Base-by-base conservation (phyloP, 1,140 invertebrate species). In the Papilio aristodemus region DNA sequence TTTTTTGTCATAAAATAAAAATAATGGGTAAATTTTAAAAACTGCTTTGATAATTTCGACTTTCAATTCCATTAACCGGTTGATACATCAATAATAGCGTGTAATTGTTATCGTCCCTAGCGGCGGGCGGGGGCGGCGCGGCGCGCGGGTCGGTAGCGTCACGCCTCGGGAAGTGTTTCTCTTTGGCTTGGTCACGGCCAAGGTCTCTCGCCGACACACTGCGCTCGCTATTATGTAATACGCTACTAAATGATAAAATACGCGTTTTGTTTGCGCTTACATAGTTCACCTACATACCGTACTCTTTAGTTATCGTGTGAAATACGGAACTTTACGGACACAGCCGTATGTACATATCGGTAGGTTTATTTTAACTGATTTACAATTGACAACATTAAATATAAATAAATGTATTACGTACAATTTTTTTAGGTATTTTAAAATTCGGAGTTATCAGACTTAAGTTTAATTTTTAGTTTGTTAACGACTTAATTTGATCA, bases 151-250 rank as follows among this genome's bases (percentile, higher is more conserved):
- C 43, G 43, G 43, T 8, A 17, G 43, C 80, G 83, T 83, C 81
- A 84, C 79, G 80, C 74, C 85, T 80, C 79, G 82, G 80, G 73
- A 83, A 85, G 73, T 76, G 84, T 81, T 78, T 50, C 70, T 74
- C 71, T 70, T 32, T 58, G 67, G 74, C 75, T 78, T 89, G 88
- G 87, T 90, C 87, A 90, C 80, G 88, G 87, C 87, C 87, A 89
- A 89, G 87, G 88, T 85, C 83, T 85, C 62, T 54, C 69, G 75
- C 70, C 75, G 72, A 72, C 74, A 73, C 70, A 74, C 73, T 79
- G 74, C 71, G 72, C 67, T 81, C 76, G 75, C 72, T 76, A 80
- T 90, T 90, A 87, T 77, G 78, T 88, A 89, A 90, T 79, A 32
- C 63, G 67, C 76, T 76, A 74, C 75, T 80, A 84, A 82, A 81